phyloP scores from a whole-genome alignment of 2,797 vertebrate genomes.

The Falco concolor region DNA sequence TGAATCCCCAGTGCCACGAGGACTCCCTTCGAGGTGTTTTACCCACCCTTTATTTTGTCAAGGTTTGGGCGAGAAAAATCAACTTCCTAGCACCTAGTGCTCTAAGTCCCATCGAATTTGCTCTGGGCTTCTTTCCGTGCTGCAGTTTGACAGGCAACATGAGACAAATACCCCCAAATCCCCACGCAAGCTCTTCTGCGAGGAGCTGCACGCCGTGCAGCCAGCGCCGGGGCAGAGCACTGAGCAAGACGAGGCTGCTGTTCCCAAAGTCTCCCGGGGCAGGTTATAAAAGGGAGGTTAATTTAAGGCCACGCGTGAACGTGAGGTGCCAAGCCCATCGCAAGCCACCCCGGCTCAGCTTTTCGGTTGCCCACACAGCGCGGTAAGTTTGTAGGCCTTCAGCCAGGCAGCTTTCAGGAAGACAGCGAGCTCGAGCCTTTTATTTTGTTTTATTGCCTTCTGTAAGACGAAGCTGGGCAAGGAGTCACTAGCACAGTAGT shows the following conservation, averaged over 20 bases:
- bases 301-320: fast-evolving
- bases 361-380: neutral
- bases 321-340: neutral
- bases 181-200: fast-evolving
- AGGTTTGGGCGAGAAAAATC: neutral
- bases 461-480: neutral
- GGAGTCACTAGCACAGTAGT: neutral
- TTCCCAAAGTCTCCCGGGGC: neutral
- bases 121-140: neutral
- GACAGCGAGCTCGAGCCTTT: neutral
- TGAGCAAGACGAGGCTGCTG: neutral
- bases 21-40: no score
- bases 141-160: neutral
- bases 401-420: neutral
- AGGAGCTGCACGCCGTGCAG: fast-evolving
- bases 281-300: neutral
- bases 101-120: neutral
- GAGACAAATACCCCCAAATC: neutral
- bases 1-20: fast-evolving
- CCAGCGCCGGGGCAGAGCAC: neutral
- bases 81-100: fast-evolving
- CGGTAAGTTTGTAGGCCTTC: no score
- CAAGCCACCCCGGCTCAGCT: neutral
- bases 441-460: neutral
- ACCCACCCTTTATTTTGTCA: neutral